These are phyloP conservation scores for Strigamia transsilvanica DNA, from an alignment of 2,888 invertebrate genomes.

Conservation along the genomic window DNA sequence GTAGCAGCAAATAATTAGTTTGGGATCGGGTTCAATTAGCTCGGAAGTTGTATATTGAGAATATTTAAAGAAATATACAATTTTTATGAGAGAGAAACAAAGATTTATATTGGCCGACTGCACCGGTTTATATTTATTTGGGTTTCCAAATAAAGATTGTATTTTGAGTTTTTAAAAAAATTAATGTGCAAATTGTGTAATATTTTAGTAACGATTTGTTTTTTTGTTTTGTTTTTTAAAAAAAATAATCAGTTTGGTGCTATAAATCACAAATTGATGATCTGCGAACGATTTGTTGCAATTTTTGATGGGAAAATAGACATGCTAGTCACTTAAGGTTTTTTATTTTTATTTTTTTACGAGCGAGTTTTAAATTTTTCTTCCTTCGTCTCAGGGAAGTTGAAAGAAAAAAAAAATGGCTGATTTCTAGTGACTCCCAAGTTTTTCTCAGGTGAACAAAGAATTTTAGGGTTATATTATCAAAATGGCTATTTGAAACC, in stretches of 20 bases:
- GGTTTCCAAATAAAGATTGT: not conserved
- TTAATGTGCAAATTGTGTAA: not conserved
- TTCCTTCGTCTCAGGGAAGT: constrained; percentile 34
- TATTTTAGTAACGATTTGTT: not conserved
- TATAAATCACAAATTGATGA: constrained; percentile 10
- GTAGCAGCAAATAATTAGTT: not conserved
- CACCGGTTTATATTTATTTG: too few species aligned
- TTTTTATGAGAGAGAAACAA: too few species aligned
- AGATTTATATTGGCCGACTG: too few species aligned
- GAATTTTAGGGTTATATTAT: constrained; percentile 11
- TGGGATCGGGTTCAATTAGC: constrained; percentile 5
- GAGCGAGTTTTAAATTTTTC: not conserved
- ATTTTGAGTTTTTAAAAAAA: not conserved
- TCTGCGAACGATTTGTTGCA: not conserved
- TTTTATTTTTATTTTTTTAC: not conserved
- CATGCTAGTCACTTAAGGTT: not conserved
- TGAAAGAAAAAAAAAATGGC: not conserved
- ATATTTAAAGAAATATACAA: constrained; percentile 6
- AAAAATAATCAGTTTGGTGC: not conserved
- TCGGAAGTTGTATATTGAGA: not conserved
- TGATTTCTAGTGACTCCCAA: constrained; percentile 31
- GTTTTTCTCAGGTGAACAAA: constrained; percentile 30
- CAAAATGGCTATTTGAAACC: constrained; percentile 5
- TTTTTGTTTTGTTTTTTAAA: not conserved
- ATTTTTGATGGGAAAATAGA: not conserved